Base-by-base conservation (phyloP, 2,113 vertebrate species). In the Callipepla californica region DNA sequence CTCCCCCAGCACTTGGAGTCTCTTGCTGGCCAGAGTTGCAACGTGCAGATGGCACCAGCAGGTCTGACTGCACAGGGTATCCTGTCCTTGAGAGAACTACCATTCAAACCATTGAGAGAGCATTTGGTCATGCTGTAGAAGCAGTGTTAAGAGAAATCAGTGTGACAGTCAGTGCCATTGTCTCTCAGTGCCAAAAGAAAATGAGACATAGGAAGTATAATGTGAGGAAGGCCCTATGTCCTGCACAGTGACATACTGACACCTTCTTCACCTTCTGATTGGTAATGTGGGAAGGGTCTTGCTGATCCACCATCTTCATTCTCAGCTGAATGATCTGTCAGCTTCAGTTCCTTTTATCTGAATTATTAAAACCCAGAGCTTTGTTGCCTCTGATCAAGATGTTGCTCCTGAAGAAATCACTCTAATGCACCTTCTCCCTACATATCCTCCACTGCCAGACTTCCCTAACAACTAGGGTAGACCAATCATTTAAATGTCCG, bases 61-160 rank as follows among this genome's bases (percentile, higher is more conserved):
- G 3, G 48, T 17, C 30, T 28, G 10, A 18, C 14, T 65, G n/a
- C 17, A 19, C 48, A 34, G 23, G 11, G 11, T 19, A 58, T 36
- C 1, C 40, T 55, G 2, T 10, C 22, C 4, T 4, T 28, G 40
- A 30, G 21, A 32, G 23, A 69, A 23, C 8, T 1, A 0, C 32
- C 51, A 19, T 40, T 65, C 62, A 51, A 36, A 61, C 10, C 23
- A 63, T 6, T 30, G 51, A 17, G 10, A 44, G 8, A 38, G 14
- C 7, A 8, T 34, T 68, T 11, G 38, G 11, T 68, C 14, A 16
- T 38, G 44, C 23, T 66, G 17, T 10, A n/a, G 28, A 16, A 38
- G 7, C 32, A 69, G 23, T 17, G 28, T 25, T 61, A 66, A 57
- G 65, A 12, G 28, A 78, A 59, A 2, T 20, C 0, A 1, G 15